phyloP scores from a whole-genome alignment of 1,140 invertebrate species.

The Acromyrmex charruanus region DNA sequence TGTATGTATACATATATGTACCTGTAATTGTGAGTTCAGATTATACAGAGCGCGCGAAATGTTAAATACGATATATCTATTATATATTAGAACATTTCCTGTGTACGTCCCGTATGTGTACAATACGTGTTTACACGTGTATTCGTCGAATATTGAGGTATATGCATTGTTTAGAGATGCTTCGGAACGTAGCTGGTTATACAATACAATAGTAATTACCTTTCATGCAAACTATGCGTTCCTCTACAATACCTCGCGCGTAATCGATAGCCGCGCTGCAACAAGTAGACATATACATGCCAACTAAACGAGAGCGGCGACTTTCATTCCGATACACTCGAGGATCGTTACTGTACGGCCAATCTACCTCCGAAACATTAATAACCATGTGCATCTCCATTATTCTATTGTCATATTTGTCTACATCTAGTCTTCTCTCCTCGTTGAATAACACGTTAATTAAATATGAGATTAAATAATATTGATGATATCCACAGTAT shows the following conservation, averaged over 20 bases:
- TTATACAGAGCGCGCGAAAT: background rate
- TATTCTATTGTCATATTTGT: slow-evolving; percentile 25
- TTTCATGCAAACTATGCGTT: slow-evolving; percentile 56
- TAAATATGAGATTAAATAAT: slow-evolving; percentile 8
- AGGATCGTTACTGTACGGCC: slow-evolving; percentile 57
- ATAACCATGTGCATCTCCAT: slow-evolving; percentile 36
- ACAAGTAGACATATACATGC: slow-evolving; percentile 56
- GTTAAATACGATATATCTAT: background rate
- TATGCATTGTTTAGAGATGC: slow-evolving; percentile 28
- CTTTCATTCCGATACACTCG: slow-evolving; percentile 55
- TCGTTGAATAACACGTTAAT: background rate
- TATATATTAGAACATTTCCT: slow-evolving; percentile 18
- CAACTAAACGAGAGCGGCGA: slow-evolving; percentile 34
- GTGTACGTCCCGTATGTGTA: background rate
- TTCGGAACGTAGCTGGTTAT: slow-evolving; percentile 27
- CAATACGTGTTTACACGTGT: background rate
- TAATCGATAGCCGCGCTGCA: slow-evolving; percentile 60
- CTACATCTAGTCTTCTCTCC: background rate
- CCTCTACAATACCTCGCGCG: slow-evolving; percentile 38
- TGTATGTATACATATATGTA: too few relatives aligned
- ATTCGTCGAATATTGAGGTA: slow-evolving; percentile 34
- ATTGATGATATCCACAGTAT: background rate
- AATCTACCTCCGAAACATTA: slow-evolving; percentile 57
- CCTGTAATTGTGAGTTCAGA: background rate
- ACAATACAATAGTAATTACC: slow-evolving; percentile 62